Conservation (phyloP, 2,888 invertebrate genomes). For the Acheta domesticus region DNA sequence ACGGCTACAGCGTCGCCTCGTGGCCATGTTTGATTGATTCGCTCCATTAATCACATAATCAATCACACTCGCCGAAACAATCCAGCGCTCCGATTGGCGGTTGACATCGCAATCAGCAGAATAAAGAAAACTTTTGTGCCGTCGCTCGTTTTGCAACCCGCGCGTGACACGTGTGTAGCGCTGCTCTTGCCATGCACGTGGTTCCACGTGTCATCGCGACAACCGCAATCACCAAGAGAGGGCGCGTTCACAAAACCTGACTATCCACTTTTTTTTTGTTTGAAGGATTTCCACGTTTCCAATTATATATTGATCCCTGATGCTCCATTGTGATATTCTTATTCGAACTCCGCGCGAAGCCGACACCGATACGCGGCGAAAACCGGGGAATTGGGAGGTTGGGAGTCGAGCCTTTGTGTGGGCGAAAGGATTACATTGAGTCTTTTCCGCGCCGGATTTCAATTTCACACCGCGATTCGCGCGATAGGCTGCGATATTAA, state of each 20-base stretch:
- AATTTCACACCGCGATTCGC: background rate
- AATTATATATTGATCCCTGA: background rate
- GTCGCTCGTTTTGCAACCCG: background rate
- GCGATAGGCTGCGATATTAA: background rate
- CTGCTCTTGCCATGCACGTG: no score
- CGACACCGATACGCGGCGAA: background rate
- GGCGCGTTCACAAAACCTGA: no score
- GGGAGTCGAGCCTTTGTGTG: background rate
- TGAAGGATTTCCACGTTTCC: background rate
- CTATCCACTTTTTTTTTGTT: no score
- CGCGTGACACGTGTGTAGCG: no score
- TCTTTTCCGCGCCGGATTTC: background rate
- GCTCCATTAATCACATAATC: conserved; percentile 18
- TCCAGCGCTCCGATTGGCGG: background rate
- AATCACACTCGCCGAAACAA: background rate
- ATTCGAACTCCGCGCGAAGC: background rate
- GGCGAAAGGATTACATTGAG: background rate
- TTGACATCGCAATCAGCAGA: background rate
- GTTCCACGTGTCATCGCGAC: no score
- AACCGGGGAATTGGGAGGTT: background rate
- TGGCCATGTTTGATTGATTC: conserved; percentile 3
- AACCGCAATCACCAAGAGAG: no score
- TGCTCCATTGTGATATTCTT: background rate
- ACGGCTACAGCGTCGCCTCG: conserved; percentile 2
- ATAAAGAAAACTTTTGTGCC: background rate